Evolutionary conservation across 2,797 vertebrate genomes (phyloP), one percentile per base, ranked within the genome.

Genomic region (Leuciscus waleckii): DNA sequence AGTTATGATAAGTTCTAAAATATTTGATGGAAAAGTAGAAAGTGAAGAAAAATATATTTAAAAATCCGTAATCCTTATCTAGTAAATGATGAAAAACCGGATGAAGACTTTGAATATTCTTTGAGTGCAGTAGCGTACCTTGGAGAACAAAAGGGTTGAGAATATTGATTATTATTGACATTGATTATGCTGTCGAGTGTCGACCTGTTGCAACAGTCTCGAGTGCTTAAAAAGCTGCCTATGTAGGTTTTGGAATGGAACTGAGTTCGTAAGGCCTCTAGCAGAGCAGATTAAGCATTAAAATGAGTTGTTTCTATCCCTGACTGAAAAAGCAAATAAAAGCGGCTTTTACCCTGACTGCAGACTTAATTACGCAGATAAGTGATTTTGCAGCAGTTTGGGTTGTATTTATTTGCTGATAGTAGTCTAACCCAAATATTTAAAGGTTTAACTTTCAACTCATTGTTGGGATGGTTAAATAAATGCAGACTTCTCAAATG

Each of bases 341-440:
- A 86, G 74, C 78, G 1, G 41, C 58, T 84, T 84, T 82, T 76
- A 67, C 69, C 43, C 61, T 77, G 46, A 21, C 29, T 51, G 37
- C 76, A 80, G 58, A 32, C 35, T 67, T 85, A 83, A 63, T 83
- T 83, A 67, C 81, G 73, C 68, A 81, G 43, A 61, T 67, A 21
- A 32, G 54, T 6, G 29, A 73, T 77, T 83, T 58, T 9, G 41
- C 23, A 43, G 14, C 49, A 84, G n/a, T 63, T 83, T 54, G 56
- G 23, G 37, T 71, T 73, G 35, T 35, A 35, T 77, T 35, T 29
- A 35, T 19, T 69, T 76, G 23, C 65, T 67, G 16, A 17, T 11
- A 14, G 46, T 26, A 81, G 63, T 79, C 81, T 90, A 90, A 92
- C 91, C 90, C 91, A 90, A 87, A 94, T 93, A 90, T 91, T 79